Evolutionary conservation across 2,888 invertebrate species (phyloP), one percentile per base, ranked within the genome.

Genomic region (Nineta flava): DNA sequence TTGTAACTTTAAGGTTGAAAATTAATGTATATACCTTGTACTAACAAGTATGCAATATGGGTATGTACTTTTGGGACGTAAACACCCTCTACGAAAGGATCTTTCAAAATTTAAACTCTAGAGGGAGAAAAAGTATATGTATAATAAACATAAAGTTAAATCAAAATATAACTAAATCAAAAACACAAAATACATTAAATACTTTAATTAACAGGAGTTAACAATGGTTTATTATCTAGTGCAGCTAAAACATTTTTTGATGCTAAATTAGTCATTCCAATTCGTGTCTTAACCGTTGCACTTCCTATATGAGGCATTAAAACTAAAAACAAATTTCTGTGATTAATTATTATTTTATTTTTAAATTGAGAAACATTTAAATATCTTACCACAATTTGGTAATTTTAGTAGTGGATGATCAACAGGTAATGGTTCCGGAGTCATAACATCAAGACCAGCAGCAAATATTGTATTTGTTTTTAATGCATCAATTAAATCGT

Each of bases 361-460:
- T 2, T 3, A 19, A 19, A 19, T 3, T 19, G 19, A 19, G 5
- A 19, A 3, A 19, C 26, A 26, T 6, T 26, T 7, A 5, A 7
- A 26, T 7, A 6, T 6, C 76, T 70, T 65, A 90, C 90, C 81
- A 61, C 84, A 83, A 66, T 95, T 95, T 3, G 82, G 76, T 32
- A 95, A 67, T 21, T 74, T 77, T n/a, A 88, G 61, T n/a, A 95
- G 69, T 49, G 83, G 83, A 64, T 88, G 80, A 62, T 83, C 78
- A 6, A 75, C 65, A 0, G 93, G 87, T 49, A 96, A 63, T 0
- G 95, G 95, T 64, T 96, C 95, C 0, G 95, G 94, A 1, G 80
- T 79, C 59, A 85, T 87, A 3, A 95, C 95, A 64, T 96, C 95
- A 2, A 96, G 70, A 0, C 93, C 95, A 1, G 94, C 95, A 0